These are phyloP conservation scores for Xenopus laevis DNA, from an alignment of 2,113 vertebrate genomes.

Conservation along the genomic window DNA sequence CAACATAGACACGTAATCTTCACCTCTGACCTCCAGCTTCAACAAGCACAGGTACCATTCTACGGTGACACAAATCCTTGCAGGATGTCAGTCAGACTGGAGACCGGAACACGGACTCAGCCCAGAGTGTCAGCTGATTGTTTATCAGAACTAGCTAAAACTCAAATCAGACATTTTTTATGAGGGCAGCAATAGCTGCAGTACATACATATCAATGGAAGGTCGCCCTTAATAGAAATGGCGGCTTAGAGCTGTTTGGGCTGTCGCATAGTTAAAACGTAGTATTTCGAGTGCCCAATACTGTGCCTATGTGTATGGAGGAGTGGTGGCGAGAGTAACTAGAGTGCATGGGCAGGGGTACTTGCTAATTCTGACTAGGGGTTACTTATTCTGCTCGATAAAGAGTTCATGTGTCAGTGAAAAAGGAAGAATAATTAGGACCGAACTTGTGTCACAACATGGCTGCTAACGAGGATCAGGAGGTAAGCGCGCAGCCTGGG, in stretches of 20 bases:
- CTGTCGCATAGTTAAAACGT: background rate
- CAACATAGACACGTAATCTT: no score
- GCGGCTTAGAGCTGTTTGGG: background rate
- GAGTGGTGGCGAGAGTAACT: no score
- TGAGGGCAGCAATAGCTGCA: background rate
- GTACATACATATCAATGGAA: no score
- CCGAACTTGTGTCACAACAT: slow-evolving; percentile 52
- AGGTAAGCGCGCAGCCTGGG: slow-evolving; percentile 63
- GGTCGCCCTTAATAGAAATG: slow-evolving; percentile 13
- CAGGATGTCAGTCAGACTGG: no score
- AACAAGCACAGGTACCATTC: no score
- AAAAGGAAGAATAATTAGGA: background rate
- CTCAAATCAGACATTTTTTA: slow-evolving; percentile 2
- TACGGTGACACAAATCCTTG: no score
- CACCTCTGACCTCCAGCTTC: no score
- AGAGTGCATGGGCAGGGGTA: background rate
- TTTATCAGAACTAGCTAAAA: background rate
- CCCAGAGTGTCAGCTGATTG: slow-evolving; percentile 23
- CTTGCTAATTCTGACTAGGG: background rate
- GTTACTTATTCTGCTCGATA: background rate
- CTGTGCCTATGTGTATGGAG: no score
- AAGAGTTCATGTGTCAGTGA: background rate
- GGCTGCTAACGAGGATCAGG: slow-evolving; percentile 91
- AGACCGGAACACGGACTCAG: background rate
- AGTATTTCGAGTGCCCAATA: background rate